A percentile compares a stretch with the other conserved stretches of the same genome.
Conservation (phyloP, 1,140 invertebrate species). For the Proales similis region DNA sequence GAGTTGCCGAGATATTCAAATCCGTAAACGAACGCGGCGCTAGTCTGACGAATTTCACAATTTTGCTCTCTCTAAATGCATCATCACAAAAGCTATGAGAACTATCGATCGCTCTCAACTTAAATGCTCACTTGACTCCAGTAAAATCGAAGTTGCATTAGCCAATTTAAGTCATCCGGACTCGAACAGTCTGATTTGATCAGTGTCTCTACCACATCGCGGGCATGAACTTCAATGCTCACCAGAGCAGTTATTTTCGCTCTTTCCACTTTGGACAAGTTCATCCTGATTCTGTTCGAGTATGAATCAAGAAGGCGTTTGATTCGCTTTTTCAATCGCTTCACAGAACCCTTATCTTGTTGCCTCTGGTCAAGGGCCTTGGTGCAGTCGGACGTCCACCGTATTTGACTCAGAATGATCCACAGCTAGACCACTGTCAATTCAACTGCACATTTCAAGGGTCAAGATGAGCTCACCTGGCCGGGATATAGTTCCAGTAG, state of each 20-base stretch:
- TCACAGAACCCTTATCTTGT: slow-evolving; percentile 60
- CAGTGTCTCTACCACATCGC: slow-evolving; percentile 75
- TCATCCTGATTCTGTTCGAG: slow-evolving; percentile 68
- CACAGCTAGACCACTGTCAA: slow-evolving; percentile 54
- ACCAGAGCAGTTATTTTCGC: slow-evolving; percentile 69
- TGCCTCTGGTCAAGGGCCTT: slow-evolving; percentile 46
- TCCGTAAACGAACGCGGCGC: slow-evolving; percentile 53
- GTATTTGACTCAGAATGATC: slow-evolving; percentile 58
- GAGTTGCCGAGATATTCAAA: slow-evolving; percentile 55
- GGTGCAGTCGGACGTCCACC: slow-evolving; percentile 53
- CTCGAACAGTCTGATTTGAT: slow-evolving; percentile 59
- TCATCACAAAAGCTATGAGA: too few relatives aligned
- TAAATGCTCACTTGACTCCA: slow-evolving; percentile 50
- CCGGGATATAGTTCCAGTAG: slow-evolving; percentile 52
- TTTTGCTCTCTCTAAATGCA: too few relatives aligned
- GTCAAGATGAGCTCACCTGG: slow-evolving; percentile 52
- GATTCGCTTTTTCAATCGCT: slow-evolving; percentile 69
- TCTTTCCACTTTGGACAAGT: slow-evolving; percentile 65
- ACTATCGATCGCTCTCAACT: too few relatives aligned
- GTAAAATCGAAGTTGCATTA: slow-evolving; percentile 52
- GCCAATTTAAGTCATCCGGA: slow-evolving; percentile 55
- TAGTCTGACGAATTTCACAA: slow-evolving; percentile 53
- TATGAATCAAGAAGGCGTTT: slow-evolving; percentile 56
- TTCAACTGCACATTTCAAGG: slow-evolving; percentile 56
- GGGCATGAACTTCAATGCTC: slow-evolving; percentile 75